Base-by-base conservation (phyloP, 2,888 invertebrate genomes). In the Ochropleura plecta region DNA sequence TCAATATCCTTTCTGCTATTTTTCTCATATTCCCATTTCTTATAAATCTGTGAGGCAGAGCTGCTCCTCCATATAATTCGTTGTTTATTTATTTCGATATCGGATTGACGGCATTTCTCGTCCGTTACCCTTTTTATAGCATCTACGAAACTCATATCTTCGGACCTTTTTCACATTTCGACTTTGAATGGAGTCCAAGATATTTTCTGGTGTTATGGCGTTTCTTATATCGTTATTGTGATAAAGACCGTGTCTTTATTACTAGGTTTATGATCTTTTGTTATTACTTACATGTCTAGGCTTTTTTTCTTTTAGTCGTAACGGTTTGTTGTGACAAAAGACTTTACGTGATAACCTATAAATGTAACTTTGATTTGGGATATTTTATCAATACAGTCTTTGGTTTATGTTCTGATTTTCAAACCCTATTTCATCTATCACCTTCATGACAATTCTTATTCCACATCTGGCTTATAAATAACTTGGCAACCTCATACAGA, bases 71-170 rank as follows among this genome's bases (percentile, higher is more conserved):
- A 82, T 70, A 76, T 78, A 87, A 72, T 80, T 77, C 70, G 70
- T 59, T 81, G 74, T 91, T 90, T 85, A 90, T 90, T 90, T 90
- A 90, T 91, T 88, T 88, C 86, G 87, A 90, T 89, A 89, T 88
- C 86, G 84, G 84, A 89, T 86, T 82, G 76, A 79, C 48, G 75
- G 73, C 70, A 60, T 84, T 69, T 84, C 76, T 70, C 72, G 70
- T 65, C 83, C 83, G 81, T 86, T 83, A 81, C 88, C 90, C 88
- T 89, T 90, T 90, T 90, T 88, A 90, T 76, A 84, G 88, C 83
- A 87, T 86, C 88, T 79, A 83, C 70, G 81, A 82, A 86, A 85
- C 84, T 87, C 86, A 84, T 86, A 88, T 88, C 84, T 87, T 74
- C 79, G 77, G 84, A 83, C 86, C 86, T 82, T 88, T 82, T 82